A percentile compares a stretch with the other conserved stretches of the same genome.
Evolutionary conservation across 2,113 vertebrate genomes (phyloP).

Genomic region (Sitta europaea): DNA sequence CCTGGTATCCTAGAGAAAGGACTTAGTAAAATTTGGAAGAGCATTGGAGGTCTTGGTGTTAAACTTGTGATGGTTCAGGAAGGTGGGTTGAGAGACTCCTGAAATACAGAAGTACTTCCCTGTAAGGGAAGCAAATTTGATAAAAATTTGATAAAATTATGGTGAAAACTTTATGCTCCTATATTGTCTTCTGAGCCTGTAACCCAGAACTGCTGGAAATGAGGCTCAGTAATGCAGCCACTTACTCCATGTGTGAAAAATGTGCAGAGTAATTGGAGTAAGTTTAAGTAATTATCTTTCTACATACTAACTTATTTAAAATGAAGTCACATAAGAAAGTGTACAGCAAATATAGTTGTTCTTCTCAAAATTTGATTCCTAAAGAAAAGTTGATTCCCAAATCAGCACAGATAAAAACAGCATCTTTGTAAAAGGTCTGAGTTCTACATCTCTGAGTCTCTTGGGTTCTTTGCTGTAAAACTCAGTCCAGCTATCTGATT

Average conservation of each 20-base stretch:
- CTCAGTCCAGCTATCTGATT: neutral
- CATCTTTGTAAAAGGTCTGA: neutral
- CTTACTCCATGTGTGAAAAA: rapidly evolving
- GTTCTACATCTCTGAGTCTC: neutral
- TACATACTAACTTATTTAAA: neutral
- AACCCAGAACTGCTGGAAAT: neutral
- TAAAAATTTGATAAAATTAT: neutral
- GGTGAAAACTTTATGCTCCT: neutral
- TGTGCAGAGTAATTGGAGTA: neutral
- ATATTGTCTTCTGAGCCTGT: neutral
- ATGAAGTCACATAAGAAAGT: neutral
- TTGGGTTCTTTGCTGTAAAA: neutral
- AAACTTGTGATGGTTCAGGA: neutral
- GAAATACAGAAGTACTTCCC: neutral
- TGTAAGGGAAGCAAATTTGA: neutral
- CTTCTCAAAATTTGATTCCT: neutral
- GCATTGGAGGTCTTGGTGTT: neutral
- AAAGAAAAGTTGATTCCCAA: neutral
- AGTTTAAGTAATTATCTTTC: neutral
- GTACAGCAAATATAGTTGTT: neutral
- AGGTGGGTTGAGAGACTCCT: neutral
- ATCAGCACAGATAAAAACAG: neutral
- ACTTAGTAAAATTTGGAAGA: neutral
- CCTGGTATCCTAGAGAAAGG: neutral
- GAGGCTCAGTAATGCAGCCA: neutral